Conservation (phyloP, 37 sponge, comb jelly and placozoan genomes). For the Beroe ovata region DNA sequence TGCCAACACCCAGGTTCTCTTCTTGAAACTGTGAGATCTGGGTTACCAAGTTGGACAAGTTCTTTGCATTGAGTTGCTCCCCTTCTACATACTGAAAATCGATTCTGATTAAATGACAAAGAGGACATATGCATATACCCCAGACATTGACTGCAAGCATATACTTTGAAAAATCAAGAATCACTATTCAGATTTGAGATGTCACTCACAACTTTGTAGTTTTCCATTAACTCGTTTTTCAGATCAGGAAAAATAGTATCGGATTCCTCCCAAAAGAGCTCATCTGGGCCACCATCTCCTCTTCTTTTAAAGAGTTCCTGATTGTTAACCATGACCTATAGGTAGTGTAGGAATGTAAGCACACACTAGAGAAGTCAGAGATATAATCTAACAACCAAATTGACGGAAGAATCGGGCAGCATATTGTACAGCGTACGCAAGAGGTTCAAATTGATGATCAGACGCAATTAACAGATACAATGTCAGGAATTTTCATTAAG, state of each 20-base stretch:
- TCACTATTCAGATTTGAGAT: neutral
- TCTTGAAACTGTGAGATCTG: constrained; percentile 50
- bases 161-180: no score
- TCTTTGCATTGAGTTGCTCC: constrained; percentile 57
- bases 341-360: no score
- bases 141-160: no score
- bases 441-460: no score
- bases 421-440: no score
- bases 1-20: constrained; percentile 52
- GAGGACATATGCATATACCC: no score
- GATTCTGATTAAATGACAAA: no score
- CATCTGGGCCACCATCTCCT: constrained; percentile 64
- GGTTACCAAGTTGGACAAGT: neutral
- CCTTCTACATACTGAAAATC: constrained; percentile 52
- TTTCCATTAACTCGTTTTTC: constrained; percentile 7
- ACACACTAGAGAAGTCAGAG: no score
- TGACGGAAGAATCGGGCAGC: no score
- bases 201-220: constrained; percentile 1
- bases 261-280: constrained; percentile 50
- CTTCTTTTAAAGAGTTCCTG: constrained; percentile 54
- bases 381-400: no score
- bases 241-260: constrained; percentile 41
- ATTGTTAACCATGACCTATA: constrained; percentile 29
- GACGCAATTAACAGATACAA: no score
- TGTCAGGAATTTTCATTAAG: no score